Base-by-base conservation (phyloP, 2,797 vertebrate species). In the Darevskia nairensis region DNA sequence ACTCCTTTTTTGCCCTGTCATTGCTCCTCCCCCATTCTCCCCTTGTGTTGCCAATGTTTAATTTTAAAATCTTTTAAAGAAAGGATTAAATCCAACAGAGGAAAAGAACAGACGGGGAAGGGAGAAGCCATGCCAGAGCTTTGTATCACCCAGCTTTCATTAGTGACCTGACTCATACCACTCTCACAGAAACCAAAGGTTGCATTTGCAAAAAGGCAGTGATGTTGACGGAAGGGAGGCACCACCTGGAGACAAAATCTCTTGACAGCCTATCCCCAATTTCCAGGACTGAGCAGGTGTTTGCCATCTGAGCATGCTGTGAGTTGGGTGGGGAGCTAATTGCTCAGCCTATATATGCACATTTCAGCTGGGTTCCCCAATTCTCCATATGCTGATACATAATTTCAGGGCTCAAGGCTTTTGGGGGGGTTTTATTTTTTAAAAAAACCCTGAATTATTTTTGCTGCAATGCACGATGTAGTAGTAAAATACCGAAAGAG, bases 331-430 rank as follows among this genome's bases (percentile, higher is more conserved):
- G 11, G 41, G 10, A 17, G 90, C 59, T 61, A 5, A 61, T 50
- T 50, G 46, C 46, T 50, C 46, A 50, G 46, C 46, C 46, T 50
- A 50, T 50, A 50, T 50, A 21, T 29, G 41, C 61, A 41, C 83
- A 75, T 86, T 88, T 91, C 55, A 86, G 75, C 90, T 86, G 85
- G 80, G 88, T 78, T 92, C 82, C 69, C 89, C 80, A 85, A 78
- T 66, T 32, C 50, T 72, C 77, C 55, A 44, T 74, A 80, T 75
- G 68, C 10, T 46, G 11, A 72, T 21, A 9, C 44, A 68, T 80
- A 74, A 46, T 74, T 75, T 76, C 19, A n/a, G 46, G 59, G 69
- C 35, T 46, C 77, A 66, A 84, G 66, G 44, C 46, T 50, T 86
- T 93, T 50, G 50, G n/a, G 29, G 46, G 4, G 29, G 2, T 2